Evolutionary conservation across 1,140 invertebrate species (phyloP), one percentile per base, ranked within the genome.

Genomic region (Globodera ellingtonae): DNA sequence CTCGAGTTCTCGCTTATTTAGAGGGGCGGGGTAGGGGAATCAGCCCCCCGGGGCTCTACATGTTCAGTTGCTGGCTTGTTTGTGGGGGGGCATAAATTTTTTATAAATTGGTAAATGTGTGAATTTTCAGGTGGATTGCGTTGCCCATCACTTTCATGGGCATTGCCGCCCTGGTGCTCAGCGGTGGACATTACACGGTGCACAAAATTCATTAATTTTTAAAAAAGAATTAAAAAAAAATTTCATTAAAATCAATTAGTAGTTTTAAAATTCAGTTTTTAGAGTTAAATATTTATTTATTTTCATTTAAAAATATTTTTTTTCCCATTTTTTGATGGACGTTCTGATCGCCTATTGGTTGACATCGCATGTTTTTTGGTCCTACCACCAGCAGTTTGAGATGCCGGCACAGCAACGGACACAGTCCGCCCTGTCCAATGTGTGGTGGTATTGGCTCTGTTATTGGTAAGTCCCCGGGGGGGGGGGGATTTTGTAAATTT

Each of bases 391-490:
- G 75, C 89, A 89, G 67, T 89, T 89, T 73, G 86, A 88, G 77
- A 78, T 87, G 66, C 82, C 81, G 21, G 75, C 79, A 46, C 70
- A 72, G 24, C 77, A 84, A 35, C 79, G 88, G 56, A 78, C 84
- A 13, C 59, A 87, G 48, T 86, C 86, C 9, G 86, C 88, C 0
- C 66, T 89, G 35, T 82, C 86, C 35, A 72, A 79, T 72, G 67
- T 88, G 46, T 89, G 87, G 87, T 89, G 88, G 88, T 88, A 87
- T 81, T 88, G 87, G 87, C 50, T 89, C 24, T 84, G 81, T 56
- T 88, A 84, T 78, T 89, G 86, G 84, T 66, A 7, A 77, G 69
- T 56, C 21, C n/a, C n/a, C n/a, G n/a, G n/a, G n/a, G n/a, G n/a
- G n/a, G n/a, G 52, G 44, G 47, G 13, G 21, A 3, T 35, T 35